A percentile compares a stretch with the other conserved stretches of the same genome.
Evolutionary conservation across 2,888 invertebrate species (phyloP).

Genomic region (Chironomus tentans): DNA sequence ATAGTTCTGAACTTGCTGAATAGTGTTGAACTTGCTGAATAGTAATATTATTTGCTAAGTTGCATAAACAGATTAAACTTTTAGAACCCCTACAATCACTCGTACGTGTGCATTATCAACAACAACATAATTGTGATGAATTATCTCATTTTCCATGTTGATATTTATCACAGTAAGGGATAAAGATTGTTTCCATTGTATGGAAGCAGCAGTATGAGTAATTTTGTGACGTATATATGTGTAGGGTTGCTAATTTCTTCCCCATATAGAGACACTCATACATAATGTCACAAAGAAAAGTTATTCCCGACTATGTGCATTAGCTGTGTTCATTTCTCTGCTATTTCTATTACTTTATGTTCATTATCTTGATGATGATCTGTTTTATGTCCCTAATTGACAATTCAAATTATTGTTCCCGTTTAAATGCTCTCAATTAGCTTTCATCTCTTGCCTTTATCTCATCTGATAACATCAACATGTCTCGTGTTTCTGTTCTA

Average conservation of each 20-base stretch:
- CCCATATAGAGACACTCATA: no score
- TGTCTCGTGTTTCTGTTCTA: background rate
- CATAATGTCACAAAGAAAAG: no score
- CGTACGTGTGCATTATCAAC: no score
- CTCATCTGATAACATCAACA: background rate
- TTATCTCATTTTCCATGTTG: constrained; percentile 6
- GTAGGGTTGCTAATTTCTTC: no score
- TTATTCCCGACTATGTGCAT: no score
- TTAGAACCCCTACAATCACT: no score
- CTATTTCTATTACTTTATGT: background rate
- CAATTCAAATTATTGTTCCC: constrained; percentile 7
- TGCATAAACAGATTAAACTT: no score
- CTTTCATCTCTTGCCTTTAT: constrained; percentile 1
- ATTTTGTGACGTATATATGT: no score
- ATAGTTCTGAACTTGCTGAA: no score
- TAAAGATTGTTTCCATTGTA: background rate
- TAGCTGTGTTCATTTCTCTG: background rate
- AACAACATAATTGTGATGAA: background rate
- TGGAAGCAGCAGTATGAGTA: no score
- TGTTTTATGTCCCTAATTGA: constrained; percentile 5
- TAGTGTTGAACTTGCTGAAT: no score
- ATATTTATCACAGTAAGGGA: constrained; percentile 6
- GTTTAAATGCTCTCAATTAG: constrained; percentile 18
- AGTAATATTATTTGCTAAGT: no score
- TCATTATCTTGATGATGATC: background rate